Conservation (phyloP, 2,888 invertebrate genomes). For the Molorchus minor region DNA sequence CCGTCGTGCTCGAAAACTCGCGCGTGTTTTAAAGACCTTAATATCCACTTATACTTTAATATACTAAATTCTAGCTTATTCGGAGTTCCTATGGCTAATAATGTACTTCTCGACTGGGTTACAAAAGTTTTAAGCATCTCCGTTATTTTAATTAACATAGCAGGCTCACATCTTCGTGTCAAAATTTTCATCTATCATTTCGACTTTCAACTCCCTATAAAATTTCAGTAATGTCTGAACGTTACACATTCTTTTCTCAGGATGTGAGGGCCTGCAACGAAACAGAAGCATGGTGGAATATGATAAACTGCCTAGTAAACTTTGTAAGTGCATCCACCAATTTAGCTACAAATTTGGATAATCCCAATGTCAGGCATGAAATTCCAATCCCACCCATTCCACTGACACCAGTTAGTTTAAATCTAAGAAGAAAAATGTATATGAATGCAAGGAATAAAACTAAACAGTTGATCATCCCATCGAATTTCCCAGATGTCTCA, state of each 20-base stretch:
- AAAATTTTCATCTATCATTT: constrained; percentile 10
- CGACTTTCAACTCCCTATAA: constrained; percentile 3
- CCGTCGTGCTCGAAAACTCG: too few relatives aligned
- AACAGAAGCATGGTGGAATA: constrained; percentile 21
- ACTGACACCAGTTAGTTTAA: background rate
- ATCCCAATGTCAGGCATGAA: background rate
- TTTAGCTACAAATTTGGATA: constrained; percentile 14
- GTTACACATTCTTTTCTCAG: constrained; percentile 8
- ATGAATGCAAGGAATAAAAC: too few relatives aligned
- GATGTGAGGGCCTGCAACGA: background rate
- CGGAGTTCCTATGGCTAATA: too few relatives aligned
- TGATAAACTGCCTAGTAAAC: constrained; percentile 19
- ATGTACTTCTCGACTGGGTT: too few relatives aligned
- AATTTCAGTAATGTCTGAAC: constrained; percentile 20
- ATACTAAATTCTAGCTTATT: too few relatives aligned
- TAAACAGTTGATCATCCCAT: too few relatives aligned
- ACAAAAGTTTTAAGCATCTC: too few relatives aligned
- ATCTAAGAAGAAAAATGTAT: too few relatives aligned
- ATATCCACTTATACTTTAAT: too few relatives aligned
- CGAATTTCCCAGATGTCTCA: background rate
- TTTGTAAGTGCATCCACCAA: constrained; percentile 15
- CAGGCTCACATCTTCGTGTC: background rate
- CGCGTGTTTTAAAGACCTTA: too few relatives aligned
- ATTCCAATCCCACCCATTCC: background rate
- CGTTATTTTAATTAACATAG: background rate